A percentile compares a stretch with the other conserved stretches of the same genome.
Conservation (phyloP, 2,888 invertebrate species). For the Tubulanus polymorphus region DNA sequence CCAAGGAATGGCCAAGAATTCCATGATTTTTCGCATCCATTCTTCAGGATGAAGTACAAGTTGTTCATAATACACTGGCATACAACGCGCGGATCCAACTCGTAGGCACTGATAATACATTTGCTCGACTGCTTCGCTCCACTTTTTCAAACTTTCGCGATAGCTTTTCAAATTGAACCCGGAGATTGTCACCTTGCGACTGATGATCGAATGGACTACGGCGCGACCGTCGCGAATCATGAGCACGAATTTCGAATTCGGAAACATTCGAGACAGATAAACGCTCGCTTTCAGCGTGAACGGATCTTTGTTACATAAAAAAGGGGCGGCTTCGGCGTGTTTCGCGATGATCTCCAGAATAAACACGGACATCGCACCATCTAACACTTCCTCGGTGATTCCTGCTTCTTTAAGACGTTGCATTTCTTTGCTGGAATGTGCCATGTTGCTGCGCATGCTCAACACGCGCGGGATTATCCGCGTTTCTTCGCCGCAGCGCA, state of each 20-base stretch:
- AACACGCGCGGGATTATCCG: conserved; percentile 95
- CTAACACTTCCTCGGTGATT: conserved; percentile 84
- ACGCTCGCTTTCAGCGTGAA: conserved; percentile 94
- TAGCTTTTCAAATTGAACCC: conserved; percentile 93
- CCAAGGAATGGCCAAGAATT: conserved; percentile 90
- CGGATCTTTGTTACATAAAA: conserved; percentile 98
- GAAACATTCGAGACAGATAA: conserved; percentile 91
- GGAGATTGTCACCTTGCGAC: conserved; percentile 82
- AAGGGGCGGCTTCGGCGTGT: conserved; percentile 86
- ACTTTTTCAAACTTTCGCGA: conserved; percentile 86
- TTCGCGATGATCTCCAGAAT: conserved; percentile 74
- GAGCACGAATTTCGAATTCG: conserved; percentile 94
- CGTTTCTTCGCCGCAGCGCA: conserved; percentile 91
- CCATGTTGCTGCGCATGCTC: conserved; percentile 93
- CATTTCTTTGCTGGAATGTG: conserved; percentile 65
- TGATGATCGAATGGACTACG: conserved; percentile 97
- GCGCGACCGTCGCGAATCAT: conserved; percentile 98
- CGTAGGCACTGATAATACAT: conserved; percentile 63
- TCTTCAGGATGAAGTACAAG: conserved; percentile 87
- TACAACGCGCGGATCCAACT: conserved; percentile 61
- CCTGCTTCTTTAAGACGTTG: conserved; percentile 39
- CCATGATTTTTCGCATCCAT: conserved; percentile 82
- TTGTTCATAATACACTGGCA: conserved; percentile 94
- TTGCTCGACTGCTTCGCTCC: conserved; percentile 91
- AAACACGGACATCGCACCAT: conserved; percentile 94